Conservation (phyloP, 2,797 vertebrate genomes). For the Cossypha niveicapilla region DNA sequence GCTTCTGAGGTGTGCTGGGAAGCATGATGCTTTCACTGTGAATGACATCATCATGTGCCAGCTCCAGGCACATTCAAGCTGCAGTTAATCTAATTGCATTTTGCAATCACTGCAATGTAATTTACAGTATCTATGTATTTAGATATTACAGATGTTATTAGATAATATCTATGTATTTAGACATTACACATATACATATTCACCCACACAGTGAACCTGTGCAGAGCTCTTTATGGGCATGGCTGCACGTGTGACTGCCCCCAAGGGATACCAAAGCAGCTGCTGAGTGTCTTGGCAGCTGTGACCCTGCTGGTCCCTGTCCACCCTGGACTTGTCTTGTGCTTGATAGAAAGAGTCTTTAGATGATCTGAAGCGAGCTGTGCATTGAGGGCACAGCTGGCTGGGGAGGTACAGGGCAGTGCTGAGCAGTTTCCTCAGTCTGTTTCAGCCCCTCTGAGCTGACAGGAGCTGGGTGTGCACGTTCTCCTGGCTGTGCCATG, state of each 20-base stretch:
- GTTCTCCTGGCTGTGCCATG: rapidly evolving
- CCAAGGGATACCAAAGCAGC: rapidly evolving
- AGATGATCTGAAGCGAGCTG: too few species aligned
- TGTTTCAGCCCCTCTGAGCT: rapidly evolving
- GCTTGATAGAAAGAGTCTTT: not conserved
- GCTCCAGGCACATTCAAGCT: not conserved
- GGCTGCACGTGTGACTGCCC: rapidly evolving
- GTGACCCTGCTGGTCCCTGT: not conserved
- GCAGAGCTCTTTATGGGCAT: not conserved
- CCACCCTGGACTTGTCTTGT: not conserved
- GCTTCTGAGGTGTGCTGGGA: not conserved
- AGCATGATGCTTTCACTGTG: not conserved
- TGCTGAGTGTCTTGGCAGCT: not conserved
- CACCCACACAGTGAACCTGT: rapidly evolving
- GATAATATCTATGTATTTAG: not conserved
- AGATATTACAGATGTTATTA: not conserved
- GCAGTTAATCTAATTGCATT: not conserved
- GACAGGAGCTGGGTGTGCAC: rapidly evolving
- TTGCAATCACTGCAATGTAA: rapidly evolving
- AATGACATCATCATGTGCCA: rapidly evolving
- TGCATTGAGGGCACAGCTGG: not conserved
- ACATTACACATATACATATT: not conserved
- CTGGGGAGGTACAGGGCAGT: not conserved
- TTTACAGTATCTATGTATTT: not conserved
- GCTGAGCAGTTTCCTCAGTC: not conserved